Percentiles rank a stretch among this genome's conserved stretches.
These are phyloP conservation scores for Orycteropus afer DNA, from an alignment of 2,113 vertebrate genomes.

Conservation along the genomic window DNA sequence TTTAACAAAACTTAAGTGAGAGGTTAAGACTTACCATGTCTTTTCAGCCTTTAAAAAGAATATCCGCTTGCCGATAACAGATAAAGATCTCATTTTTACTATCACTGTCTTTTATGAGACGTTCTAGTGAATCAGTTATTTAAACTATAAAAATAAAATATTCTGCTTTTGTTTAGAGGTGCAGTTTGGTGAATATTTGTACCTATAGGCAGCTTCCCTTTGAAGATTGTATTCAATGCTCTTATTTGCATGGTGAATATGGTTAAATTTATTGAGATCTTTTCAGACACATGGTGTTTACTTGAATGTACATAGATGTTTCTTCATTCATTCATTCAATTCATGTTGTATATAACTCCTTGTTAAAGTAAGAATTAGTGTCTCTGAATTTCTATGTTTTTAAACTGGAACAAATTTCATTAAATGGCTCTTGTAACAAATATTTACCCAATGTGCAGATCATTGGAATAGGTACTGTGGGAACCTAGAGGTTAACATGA, in stretches of 20 bases:
- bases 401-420: not conserved
- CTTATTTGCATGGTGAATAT: not conserved
- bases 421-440: not conserved
- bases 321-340: not conserved
- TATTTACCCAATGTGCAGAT: not conserved
- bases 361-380: not conserved
- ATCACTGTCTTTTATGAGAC: not conserved
- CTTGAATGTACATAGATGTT: not conserved
- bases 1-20: slow-evolving; percentile 11
- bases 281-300: not conserved
- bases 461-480: not conserved
- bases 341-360: not conserved
- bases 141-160: not conserved
- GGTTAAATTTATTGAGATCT: not conserved
- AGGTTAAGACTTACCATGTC: not conserved
- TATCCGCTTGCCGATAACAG: slow-evolving; percentile 49
- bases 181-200: slow-evolving; percentile 25
- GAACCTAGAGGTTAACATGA: not conserved
- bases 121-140: slow-evolving; percentile 33
- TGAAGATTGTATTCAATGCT: not conserved
- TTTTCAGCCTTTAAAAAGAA: slow-evolving; percentile 70
- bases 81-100: slow-evolving; percentile 28
- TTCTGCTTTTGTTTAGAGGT: slow-evolving; percentile 45
- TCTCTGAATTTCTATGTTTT: slow-evolving; percentile 20
- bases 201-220: not conserved